Evolutionary conservation across 2,113 vertebrate genomes (phyloP).

Genomic region (Phocoena phocoena): DNA sequence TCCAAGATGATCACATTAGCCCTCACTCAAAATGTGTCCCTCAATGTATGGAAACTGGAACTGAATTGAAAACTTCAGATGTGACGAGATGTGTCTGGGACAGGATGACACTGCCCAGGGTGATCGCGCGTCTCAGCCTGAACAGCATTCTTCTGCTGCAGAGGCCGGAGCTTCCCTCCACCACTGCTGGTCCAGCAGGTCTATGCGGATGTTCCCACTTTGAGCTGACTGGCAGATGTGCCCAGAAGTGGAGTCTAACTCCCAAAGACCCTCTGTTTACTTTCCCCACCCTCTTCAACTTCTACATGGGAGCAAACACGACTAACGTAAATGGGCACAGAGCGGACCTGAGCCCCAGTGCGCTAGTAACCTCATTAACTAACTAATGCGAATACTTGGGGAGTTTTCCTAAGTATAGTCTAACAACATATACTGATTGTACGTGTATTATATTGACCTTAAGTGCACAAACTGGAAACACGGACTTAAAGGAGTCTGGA

Average conservation of each 20-base stretch:
- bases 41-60: not conserved
- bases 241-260: not conserved
- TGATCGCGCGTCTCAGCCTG: not conserved
- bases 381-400: not conserved
- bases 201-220: not conserved
- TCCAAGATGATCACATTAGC: not conserved
- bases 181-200: fast-evolving
- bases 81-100: not conserved
- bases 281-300: fast-evolving
- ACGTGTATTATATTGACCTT: not conserved
- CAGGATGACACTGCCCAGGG: fast-evolving
- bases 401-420: not conserved
- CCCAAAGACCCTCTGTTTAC: not conserved
- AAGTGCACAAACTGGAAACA: not conserved
- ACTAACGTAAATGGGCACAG: fast-evolving
- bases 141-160: not conserved
- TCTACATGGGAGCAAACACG: not conserved
- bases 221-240: not conserved
- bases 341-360: fast-evolving
- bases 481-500: not conserved
- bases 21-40: not conserved
- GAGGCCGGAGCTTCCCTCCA: not conserved
- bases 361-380: not conserved
- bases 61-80: not conserved
- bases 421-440: not conserved